Base-by-base conservation (phyloP, 2,888 invertebrate species). In the Empis stercorea region DNA sequence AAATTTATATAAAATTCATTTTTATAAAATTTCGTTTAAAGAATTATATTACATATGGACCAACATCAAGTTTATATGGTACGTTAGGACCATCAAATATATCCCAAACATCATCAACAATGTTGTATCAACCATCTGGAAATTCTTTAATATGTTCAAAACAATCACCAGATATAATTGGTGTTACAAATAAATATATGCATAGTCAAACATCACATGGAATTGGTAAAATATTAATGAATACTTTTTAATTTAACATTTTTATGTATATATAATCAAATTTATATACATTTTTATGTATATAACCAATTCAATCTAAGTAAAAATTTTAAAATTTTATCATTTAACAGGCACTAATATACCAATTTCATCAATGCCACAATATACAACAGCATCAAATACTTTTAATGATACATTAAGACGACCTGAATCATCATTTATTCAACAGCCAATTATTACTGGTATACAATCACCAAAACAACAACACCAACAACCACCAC, bases 131-230 rank as follows among this genome's bases (percentile, higher is more conserved):
- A 42, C 48, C 40, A 43, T 48, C 40, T 5, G 27, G 55, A 42
- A 58, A 58, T 48, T 52, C 56, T 47, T 42, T 57, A 51, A 52
- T 56, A 49, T 57, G 57, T 53, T 61, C 15, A 5, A 56, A 63
- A 40, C 66, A 66, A 55, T 67, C 68, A 43, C 67, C 67, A 27
- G 67, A 67, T 53, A 59, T 67, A 47, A 61, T 67, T 43, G 67
- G 66, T 41, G 61, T 65, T 30, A 53, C 62, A 10, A 63, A 57
- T 43, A 52, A 61, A 13, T 65, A 61, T 54, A 57, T 59, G 15
- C 51, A 57, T 36, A 46, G 51, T 44, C 44, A 42, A 41, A 42
- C 47, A 27, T 37, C 49, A 30, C 45, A 44, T 38, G 34, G 34
- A 14, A 44, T 17, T 23, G 42, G 43, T 36, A 23, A 13, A 37